Evolutionary conservation across 2,888 invertebrate genomes (phyloP).

Genomic region (Limnephilus lunatus): DNA sequence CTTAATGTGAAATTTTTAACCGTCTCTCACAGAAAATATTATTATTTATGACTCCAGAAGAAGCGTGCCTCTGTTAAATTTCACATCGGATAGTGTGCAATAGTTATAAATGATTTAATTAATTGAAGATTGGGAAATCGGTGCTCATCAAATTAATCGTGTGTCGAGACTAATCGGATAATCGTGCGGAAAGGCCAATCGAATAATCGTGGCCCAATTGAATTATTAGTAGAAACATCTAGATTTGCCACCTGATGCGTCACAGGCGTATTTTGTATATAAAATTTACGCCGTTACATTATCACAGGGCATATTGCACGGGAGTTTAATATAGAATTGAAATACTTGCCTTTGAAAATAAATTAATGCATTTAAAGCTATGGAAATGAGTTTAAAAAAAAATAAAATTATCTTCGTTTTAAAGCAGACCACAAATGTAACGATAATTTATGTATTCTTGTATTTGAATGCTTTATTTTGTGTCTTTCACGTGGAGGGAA

Average conservation of each 20-base stretch:
- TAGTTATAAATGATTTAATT: neutral
- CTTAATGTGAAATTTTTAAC: neutral
- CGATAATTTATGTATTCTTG: too few species aligned
- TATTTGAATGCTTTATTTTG: too few species aligned
- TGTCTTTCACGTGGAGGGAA: too few species aligned
- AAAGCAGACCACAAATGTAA: neutral
- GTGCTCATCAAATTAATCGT: slow-evolving; percentile 10
- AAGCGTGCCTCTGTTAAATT: neutral
- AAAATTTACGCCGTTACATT: neutral
- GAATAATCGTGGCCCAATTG: neutral
- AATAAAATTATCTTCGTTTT: neutral
- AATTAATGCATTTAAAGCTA: too few species aligned
- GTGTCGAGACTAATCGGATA: neutral
- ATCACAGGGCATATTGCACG: neutral
- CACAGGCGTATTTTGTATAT: neutral
- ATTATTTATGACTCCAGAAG: neutral
- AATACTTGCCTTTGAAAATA: neutral
- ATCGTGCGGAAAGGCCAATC: neutral
- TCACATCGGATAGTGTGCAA: neutral
- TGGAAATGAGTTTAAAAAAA: too few species aligned
- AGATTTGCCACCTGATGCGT: neutral
- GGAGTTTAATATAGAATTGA: neutral
- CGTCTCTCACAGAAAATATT: neutral
- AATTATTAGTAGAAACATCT: neutral
- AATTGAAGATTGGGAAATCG: neutral